Evolutionary conservation across 2,113 vertebrate species (phyloP), one percentile per base, ranked within the genome.

Genomic region (Boleophthalmus pectinirostris): DNA sequence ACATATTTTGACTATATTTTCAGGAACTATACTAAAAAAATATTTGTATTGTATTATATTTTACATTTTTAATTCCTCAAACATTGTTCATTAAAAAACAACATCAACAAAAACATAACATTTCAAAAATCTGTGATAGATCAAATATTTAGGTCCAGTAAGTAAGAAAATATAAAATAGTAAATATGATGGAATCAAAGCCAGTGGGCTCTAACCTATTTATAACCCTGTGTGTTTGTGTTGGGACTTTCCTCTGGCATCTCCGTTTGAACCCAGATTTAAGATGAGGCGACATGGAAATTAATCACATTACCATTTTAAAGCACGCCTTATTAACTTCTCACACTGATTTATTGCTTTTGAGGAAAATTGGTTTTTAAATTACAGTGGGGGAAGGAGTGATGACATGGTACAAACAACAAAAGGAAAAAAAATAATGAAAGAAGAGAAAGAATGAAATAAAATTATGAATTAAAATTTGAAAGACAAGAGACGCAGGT

Each of bases 271-370:
- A 67, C 72, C 80, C 68, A 24, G 70, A 47, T 68, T 81, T 53
- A 77, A 78, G 75, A 84, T 74, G 67, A 68, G 51, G 35, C 81
- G 68, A 84, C 81, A 73, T 69, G 80, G 61, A 84, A 85, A 88
- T 87, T 58, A 87, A 87, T 87, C 80, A 87, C 79, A 89, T 85
- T 78, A 85, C 49, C 75, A 82, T 87, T 90, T 88, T 80, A 89
- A 88, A 86, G 80, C 79, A 79, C 63, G 64, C 70, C 80, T 87
- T 83, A 83, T 88, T 89, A 82, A 74, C 69, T 35, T 61, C 66
- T 80, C 73, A 69, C 68, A 74, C 75, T 88, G 84, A 93, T 89
- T 86, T 87, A 90, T 88, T 82, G 84, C 86, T 77, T 81, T 82
- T 82, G 68, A 78, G 78, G 63, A 58, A 84, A 81, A 78, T 65